These are phyloP conservation scores for Piscicola geometra DNA, from an alignment of 2,888 invertebrate genomes.

Conservation along the genomic window DNA sequence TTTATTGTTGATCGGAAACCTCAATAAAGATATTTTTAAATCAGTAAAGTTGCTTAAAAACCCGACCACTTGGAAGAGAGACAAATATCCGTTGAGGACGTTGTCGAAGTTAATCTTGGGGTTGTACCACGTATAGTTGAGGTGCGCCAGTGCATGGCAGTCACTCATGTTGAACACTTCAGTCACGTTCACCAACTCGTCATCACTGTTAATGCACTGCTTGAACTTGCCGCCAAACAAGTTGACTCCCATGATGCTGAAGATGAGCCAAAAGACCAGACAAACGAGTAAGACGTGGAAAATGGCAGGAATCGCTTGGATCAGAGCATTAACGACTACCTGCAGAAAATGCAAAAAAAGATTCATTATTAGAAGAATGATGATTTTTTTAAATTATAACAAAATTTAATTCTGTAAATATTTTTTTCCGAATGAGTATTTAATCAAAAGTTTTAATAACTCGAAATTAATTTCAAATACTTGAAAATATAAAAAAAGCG, in stretches of 20 bases:
- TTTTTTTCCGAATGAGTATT: not conserved
- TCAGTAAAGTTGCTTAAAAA: conserved; percentile 25
- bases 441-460: not conserved
- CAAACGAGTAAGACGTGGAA: conserved; percentile 98
- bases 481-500: not conserved
- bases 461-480: not conserved
- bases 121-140: conserved; percentile 87
- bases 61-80: conserved; percentile 86
- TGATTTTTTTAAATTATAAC: not conserved
- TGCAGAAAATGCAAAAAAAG: conserved; percentile 15
- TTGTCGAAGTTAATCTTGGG: conserved; percentile 97
- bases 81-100: conserved; percentile 91
- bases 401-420: too few relatives aligned
- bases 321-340: conserved; percentile 88
- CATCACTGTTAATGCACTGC: conserved; percentile 54
- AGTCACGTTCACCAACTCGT: conserved; percentile 68
- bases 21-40: not conserved
- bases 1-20: too few relatives aligned
- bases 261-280: conserved; percentile 98
- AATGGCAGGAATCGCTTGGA: conserved; percentile 98
- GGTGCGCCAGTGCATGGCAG: conserved; percentile 48
- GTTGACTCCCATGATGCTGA: conserved; percentile 98
- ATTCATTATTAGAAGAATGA: not conserved
- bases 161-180: conserved; percentile 69
- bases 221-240: conserved; percentile 69